Evolutionary conservation across 1,140 invertebrate species (phyloP), one percentile per base, ranked within the genome.

Genomic region (Gonatopus flavifemur): DNA sequence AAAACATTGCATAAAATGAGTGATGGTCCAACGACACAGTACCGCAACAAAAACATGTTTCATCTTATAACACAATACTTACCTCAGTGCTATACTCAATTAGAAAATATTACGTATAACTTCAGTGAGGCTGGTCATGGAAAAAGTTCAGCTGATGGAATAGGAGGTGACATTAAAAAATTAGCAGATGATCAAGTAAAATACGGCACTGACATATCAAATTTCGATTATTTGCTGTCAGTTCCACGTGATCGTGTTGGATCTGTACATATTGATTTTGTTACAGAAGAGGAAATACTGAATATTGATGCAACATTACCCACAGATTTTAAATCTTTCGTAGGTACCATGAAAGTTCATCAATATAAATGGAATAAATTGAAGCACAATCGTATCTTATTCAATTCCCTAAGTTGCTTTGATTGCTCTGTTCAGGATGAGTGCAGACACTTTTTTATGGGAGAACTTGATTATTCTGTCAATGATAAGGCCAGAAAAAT

Each of bases 71-170:
- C 44, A 15, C 30, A 52, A 15, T 48, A 50, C 44, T 47, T 57
- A 1, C 42, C 49, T 36, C 16, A 33, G 6, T 39, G n/a, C 6
- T 33, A 33, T 13, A 7, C 6, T 8, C 18, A 32, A 25, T 16
- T 48, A 3, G 15, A 53, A 15, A 15, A 7, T 9, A 39, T 53
- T 44, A 57, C 57, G 2, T 76, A 68, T 69, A 74, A 70, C 38
- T 72, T 62, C 50, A 48, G 36, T 7, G 66, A 64, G 43, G 37
- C 63, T 41, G 63, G 67, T 0, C 68, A 70, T 49, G 69, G 69
- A 1, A 75, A 72, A 53, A 66, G 67, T 0, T 57, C 59, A 12
- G 59, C 67, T n/a, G 64, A 72, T 59, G 66, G 62, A 3, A 62
- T 79, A 33, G 18, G 36, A 19, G 36, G 18, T 4, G 18, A 20